Evolutionary conservation across 2,888 invertebrate species (phyloP).

Genomic region (Acanthopleura granulata): DNA sequence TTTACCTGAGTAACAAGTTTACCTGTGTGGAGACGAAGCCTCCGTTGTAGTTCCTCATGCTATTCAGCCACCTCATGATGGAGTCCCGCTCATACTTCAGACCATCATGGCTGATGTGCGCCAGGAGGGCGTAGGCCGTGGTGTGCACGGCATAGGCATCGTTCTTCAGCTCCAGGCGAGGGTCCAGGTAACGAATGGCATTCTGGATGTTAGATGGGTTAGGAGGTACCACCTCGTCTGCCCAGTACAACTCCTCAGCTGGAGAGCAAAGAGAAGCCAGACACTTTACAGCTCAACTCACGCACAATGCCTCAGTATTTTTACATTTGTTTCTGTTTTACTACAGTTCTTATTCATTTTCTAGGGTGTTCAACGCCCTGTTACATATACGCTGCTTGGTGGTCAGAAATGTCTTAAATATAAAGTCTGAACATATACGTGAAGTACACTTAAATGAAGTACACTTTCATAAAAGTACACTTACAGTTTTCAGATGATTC

Average conservation of each 20-base stretch:
- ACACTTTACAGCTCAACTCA: too few relatives aligned
- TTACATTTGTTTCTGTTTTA: too few relatives aligned
- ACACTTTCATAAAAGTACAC: too few relatives aligned
- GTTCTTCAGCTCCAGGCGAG: constrained; percentile 82
- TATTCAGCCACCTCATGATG: constrained; percentile 67
- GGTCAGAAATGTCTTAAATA: too few relatives aligned
- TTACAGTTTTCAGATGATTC: too few relatives aligned
- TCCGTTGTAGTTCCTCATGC: constrained; percentile 65
- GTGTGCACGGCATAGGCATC: constrained; percentile 94
- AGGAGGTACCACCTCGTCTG: constrained; percentile 53
- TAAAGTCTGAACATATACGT: too few relatives aligned
- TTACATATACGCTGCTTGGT: too few relatives aligned
- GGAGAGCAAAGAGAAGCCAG: constrained; percentile 23
- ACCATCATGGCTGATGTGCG: constrained; percentile 73
- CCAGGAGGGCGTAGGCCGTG: constrained; percentile 90
- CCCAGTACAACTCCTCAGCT: constrained; percentile 62
- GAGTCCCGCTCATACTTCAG: constrained; percentile 50
- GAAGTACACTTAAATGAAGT: too few relatives aligned
- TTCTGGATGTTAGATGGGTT: constrained; percentile 60
- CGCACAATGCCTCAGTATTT: too few relatives aligned
- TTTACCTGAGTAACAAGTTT: neutral
- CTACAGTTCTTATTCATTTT: too few relatives aligned
- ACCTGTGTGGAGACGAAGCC: constrained; percentile 67
- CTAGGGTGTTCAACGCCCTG: too few relatives aligned
- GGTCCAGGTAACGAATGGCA: constrained; percentile 82